Conservation (phyloP, 2,113 vertebrate genomes). For the Vimba vimba region DNA sequence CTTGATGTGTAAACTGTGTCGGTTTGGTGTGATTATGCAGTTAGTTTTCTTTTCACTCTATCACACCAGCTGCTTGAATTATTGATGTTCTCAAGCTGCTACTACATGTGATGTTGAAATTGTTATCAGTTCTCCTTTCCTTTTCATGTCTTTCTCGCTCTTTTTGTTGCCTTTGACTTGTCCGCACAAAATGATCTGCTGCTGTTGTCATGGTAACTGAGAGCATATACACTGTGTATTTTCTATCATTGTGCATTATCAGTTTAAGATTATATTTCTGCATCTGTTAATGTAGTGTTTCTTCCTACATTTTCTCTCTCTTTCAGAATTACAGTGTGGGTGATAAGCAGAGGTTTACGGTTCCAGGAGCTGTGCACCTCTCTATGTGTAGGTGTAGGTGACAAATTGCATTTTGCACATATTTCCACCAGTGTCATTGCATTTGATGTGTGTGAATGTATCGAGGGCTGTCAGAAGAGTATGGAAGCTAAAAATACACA, state of each 20-base stretch:
- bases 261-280: slow-evolving; percentile 44
- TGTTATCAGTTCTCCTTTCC: slow-evolving; percentile 45
- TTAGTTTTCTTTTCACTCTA: not conserved
- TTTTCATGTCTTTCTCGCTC: slow-evolving; percentile 30
- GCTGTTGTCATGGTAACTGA: slow-evolving; percentile 77
- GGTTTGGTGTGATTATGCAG: not conserved
- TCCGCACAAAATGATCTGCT: slow-evolving; percentile 65
- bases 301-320: not conserved
- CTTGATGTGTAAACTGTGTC: slow-evolving; percentile 22
- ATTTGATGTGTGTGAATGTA: slow-evolving; percentile 26
- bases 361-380: slow-evolving; percentile 46
- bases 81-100: slow-evolving; percentile 11
- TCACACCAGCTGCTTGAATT: slow-evolving; percentile 26
- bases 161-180: slow-evolving; percentile 54
- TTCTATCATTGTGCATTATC: slow-evolving; percentile 22
- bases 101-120: slow-evolving; percentile 35
- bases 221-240: slow-evolving; percentile 53
- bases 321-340: slow-evolving; percentile 12
- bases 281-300: not conserved
- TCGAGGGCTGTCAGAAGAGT: slow-evolving; percentile 36
- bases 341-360: slow-evolving; percentile 17
- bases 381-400: slow-evolving; percentile 58
- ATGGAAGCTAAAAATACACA: slow-evolving; percentile 36
- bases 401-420: slow-evolving; percentile 59
- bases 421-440: slow-evolving; percentile 35